These are phyloP conservation scores for Shargacucullia verbasci DNA, from an alignment of 2,888 invertebrate species.

Conservation along the genomic window DNA sequence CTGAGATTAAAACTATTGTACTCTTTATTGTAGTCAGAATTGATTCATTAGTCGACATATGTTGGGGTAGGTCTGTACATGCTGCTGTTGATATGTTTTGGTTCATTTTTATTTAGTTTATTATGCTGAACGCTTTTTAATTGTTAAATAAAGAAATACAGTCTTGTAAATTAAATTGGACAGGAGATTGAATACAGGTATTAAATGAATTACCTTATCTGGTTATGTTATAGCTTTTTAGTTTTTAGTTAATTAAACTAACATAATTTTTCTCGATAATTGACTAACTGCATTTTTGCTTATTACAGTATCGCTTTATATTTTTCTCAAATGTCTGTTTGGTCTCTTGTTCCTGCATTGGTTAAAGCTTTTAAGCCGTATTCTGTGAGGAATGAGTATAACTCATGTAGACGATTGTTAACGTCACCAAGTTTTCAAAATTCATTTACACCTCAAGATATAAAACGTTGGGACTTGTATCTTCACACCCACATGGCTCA, in stretches of 20 bases:
- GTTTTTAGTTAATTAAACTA: not conserved
- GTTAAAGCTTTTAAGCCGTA: not conserved
- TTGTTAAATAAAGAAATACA: conserved; percentile 24
- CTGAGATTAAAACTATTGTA: conserved; percentile 62
- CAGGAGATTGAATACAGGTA: too few species aligned
- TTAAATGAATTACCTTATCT: too few species aligned
- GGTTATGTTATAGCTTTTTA: too few species aligned
- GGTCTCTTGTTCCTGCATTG: not conserved
- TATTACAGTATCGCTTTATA: not conserved
- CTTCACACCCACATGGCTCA: conserved; percentile 20
- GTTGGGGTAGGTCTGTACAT: conserved; percentile 38
- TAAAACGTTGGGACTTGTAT: conserved; percentile 24
- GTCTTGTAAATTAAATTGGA: conserved; percentile 17
- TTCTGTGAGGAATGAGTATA: conserved; percentile 3
- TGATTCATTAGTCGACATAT: conserved; percentile 58
- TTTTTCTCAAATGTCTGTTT: too few species aligned
- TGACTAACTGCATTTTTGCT: not conserved
- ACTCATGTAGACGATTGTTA: not conserved
- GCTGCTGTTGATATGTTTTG: conserved; percentile 33
- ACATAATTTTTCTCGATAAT: not conserved
- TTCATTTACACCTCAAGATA: conserved; percentile 33
- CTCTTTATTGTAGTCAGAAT: conserved; percentile 57
- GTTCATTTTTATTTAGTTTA: conserved; percentile 24
- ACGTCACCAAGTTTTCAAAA: conserved; percentile 18
- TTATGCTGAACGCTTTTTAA: conserved; percentile 31